Evolutionary conservation across 2,797 vertebrate species (phyloP), one percentile per base, ranked within the genome.

Genomic region (Amphiprion clarkii): DNA sequence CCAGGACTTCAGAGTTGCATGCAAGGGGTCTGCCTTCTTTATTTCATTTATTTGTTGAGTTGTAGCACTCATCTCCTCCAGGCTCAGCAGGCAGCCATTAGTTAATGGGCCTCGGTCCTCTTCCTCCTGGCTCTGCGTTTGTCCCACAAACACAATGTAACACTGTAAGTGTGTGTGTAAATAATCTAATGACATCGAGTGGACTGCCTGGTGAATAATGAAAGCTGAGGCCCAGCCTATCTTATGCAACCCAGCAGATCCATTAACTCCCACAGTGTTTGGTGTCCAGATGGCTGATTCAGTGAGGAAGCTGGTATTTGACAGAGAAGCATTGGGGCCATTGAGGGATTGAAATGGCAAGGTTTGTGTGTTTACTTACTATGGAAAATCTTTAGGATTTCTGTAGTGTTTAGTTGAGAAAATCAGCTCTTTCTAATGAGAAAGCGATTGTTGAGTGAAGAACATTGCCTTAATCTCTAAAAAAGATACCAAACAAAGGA

Each of bases 241-340:
- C 75, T 93, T 94, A 90, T 58, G 87, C 90, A 93, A 93, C 71
- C 40, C 71, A 25, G 69, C 74, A 85, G 79, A 83, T 77, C 86
- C 78, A 71, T 90, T 88, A 77, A 76, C 83, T 83, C 58, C 83
- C 71, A 60, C 71, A 60, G 80, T 79, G 89, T 88, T 87, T 81
- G 86, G 71, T 74, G 82, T 83, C 85, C 93, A 94, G 92, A 92
- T 93, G 91, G 91, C 85, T 74, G 48, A 78, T 63, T 85, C 19
- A 70, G 83, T 63, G 71, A 74, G 71, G 48, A 67, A 77, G 76
- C 78, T 9, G 33, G 73, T 52, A 49, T 65, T 73, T 40, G 48
- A 64, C 17, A 7, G 59, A 68, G 51, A 23, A 59, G 71, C 52
- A 36, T 62, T 21, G 51, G 65, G 85, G 78, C 66, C 74, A 21